These are phyloP conservation scores for Sebastes vulpes DNA, from an alignment of 2,797 vertebrate species.

Conservation along the genomic window DNA sequence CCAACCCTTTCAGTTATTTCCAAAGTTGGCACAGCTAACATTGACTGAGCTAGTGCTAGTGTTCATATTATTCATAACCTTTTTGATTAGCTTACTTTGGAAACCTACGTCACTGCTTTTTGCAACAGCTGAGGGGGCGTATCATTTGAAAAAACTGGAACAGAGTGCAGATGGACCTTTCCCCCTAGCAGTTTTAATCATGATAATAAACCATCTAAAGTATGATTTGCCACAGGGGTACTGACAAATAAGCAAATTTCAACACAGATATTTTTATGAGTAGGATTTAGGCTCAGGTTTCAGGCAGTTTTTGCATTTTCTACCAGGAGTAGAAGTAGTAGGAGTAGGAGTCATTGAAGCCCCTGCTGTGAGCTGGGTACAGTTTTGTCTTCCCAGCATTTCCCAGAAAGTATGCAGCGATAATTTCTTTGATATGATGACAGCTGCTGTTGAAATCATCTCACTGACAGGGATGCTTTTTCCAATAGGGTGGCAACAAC, in stretches of 20 bases:
- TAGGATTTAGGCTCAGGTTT: background rate
- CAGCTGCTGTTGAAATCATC: background rate
- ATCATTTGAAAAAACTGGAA: background rate
- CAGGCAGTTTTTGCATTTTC: background rate
- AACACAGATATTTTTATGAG: background rate
- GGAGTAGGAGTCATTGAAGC: background rate
- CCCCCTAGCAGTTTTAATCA: too few species aligned
- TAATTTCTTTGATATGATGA: background rate
- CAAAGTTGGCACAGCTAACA: too few species aligned
- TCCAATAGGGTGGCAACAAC: background rate
- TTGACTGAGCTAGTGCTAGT: fast-evolving
- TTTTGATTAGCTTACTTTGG: too few species aligned
- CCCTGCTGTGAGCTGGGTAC: background rate
- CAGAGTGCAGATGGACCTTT: too few species aligned
- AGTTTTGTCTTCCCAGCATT: background rate
- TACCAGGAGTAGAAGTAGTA: background rate
- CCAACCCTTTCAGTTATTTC: too few species aligned
- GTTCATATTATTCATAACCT: too few species aligned
- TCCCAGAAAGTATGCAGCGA: background rate
- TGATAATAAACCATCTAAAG: too few species aligned
- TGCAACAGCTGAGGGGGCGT: too few species aligned
- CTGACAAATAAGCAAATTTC: too few species aligned
- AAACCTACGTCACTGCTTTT: too few species aligned
- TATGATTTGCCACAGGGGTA: too few species aligned
- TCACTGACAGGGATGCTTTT: background rate